A percentile compares a stretch with the other conserved stretches of the same genome.
phyloP scores from a whole-genome alignment of 2,797 vertebrate genomes.

The Centropyge bicolor region DNA sequence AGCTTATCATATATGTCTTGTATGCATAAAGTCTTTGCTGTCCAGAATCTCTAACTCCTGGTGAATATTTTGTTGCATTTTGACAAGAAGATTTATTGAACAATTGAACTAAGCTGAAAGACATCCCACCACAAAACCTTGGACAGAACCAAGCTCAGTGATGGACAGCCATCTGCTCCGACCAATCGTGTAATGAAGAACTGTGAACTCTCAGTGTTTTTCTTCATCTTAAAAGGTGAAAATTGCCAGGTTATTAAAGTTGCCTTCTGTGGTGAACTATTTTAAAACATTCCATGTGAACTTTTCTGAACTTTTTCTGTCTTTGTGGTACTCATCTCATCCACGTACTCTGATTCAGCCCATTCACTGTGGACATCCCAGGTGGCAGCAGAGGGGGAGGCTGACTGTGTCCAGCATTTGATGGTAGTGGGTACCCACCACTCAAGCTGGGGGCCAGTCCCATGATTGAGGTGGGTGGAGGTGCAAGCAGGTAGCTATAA shows the following conservation, averaged over 20 bases:
- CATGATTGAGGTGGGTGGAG: slow-evolving; percentile 86
- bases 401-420: slow-evolving; percentile 88
- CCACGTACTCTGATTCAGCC: slow-evolving; percentile 89
- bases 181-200: neutral
- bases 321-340: slow-evolving; percentile 88
- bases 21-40: no score
- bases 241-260: neutral
- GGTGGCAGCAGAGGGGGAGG: slow-evolving; percentile 90
- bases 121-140: no score
- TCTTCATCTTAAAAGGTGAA: neutral
- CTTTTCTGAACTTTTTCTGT: neutral
- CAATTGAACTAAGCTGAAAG: no score
- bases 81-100: no score
- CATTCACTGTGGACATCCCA: slow-evolving; percentile 85
- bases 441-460: slow-evolving; percentile 81
- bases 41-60: no score
- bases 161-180: neutral
- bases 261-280: neutral
- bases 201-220: neutral
- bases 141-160: no score
- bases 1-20: no score
- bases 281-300: neutral
- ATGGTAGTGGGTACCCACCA: slow-evolving; percentile 87
- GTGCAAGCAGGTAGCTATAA: slow-evolving; percentile 84
- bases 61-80: no score